Evolutionary conservation across 2,113 vertebrate species (phyloP), one percentile per base, ranked within the genome.

Genomic region (Vimba vimba): DNA sequence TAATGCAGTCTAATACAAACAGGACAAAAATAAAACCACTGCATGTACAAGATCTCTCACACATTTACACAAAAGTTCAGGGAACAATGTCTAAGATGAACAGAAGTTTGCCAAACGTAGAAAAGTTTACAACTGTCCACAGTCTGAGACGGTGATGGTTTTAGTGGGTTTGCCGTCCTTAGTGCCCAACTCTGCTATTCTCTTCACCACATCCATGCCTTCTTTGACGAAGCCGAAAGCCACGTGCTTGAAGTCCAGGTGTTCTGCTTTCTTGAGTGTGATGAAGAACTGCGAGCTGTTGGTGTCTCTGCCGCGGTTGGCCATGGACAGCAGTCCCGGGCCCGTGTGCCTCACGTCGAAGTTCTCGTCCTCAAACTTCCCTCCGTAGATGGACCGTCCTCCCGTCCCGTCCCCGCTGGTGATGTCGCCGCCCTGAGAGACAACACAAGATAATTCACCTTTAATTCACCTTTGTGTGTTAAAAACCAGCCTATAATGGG

Each of bases 261-360:
- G 94, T 90, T 98, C 97, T 3, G 96, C 94, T 91, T 97, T 97
- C 90, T 96, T 97, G 90, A 99, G 90, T 7, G 96, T 98, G 93
- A 99, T 98, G 91, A 97, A 98, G 90, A 99, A 99, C 83, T 99
- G 98, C 15, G 98, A 99, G 92, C 91, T 97, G 94, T 98, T 99
- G 2, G 97, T 98, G 94, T 99, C 90, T 0, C 89, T 96, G 50
- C 97, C 97, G 0, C 47, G 90, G 90, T 96, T 99, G 74, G 96
- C 98, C 97, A 99, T 99, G 0, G 98, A 98, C 47, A 99, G 84
- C 45, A 99, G 94, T 23, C 97, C 97, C 7, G 97, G 96, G 12
- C 96, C 96, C 0, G 96, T 97, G 91, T 99, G 97, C 84, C 93
- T 95, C 77, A 99, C 91, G 39, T 95, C 92, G 33, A 99, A 99